Evolutionary conservation across 1,140 invertebrate genomes (phyloP).

Genomic region (Drosophila cardini): DNA sequence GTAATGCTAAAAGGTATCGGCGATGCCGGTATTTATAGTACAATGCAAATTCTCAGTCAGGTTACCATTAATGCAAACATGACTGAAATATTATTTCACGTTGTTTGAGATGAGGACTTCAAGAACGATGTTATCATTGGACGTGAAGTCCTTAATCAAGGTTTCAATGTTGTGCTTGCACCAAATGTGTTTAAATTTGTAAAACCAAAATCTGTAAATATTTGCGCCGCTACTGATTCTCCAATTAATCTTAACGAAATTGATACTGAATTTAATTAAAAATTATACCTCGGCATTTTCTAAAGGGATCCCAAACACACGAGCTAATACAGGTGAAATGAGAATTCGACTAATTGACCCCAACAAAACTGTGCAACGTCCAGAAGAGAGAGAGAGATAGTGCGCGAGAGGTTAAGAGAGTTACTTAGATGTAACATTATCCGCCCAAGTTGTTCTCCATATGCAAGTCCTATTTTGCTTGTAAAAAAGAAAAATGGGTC

Average conservation of each 20-base stretch:
- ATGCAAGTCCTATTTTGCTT: too few species aligned
- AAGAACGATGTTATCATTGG: conserved; percentile 27
- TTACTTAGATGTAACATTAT: too few species aligned
- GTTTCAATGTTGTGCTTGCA: too few species aligned
- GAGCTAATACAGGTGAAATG: conserved; percentile 26
- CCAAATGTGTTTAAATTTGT: too few species aligned
- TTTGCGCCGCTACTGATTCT: conserved; percentile 28
- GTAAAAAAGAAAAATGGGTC: too few species aligned
- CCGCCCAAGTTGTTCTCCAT: too few species aligned
- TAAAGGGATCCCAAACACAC: conserved; percentile 36
- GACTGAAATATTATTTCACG: conserved; percentile 28
- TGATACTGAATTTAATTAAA: too few species aligned
- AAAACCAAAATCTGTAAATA: too few species aligned
- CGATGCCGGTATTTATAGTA: neutral
- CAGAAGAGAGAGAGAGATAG: conserved; percentile 13
- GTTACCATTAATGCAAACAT: too few species aligned
- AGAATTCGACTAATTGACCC: conserved; percentile 18
- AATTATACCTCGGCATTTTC: conserved; percentile 28
- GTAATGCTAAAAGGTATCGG: conserved; percentile 10
- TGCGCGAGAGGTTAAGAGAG: too few species aligned
- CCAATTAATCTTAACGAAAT: conserved; percentile 33
- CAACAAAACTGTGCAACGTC: conserved; percentile 23
- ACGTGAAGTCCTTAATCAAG: too few species aligned
- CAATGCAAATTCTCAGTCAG: too few species aligned
- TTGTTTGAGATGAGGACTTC: conserved; percentile 23